Evolutionary conservation across 2,888 invertebrate species (phyloP), one percentile per base, ranked within the genome.

Genomic region (Drosophila percnosoma): DNA sequence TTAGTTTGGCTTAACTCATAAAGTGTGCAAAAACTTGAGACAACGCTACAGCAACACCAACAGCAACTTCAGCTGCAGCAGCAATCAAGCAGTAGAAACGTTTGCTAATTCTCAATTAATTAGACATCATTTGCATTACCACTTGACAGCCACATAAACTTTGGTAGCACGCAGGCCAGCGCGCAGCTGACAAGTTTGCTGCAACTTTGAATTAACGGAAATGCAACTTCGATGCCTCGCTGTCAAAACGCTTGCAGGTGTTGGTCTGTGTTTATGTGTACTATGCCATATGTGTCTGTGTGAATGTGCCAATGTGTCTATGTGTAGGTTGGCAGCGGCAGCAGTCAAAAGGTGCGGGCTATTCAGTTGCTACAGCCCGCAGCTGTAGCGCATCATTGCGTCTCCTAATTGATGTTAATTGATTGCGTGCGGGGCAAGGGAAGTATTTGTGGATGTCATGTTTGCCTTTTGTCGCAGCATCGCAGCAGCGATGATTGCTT

Each of bases 121-220:
- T 87, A 83, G 76, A 79, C 77, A 73, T 79, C 83, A 87, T 87
- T 87, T 87, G 82, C 86, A 87, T 82, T 78, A 65, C 65, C 75
- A 82, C 75, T 65, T 71, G 73, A 48, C 67, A 64, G 69, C 53
- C 51, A 63, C 48, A 68, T 66, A 71, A 74, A 77, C 68, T 77
- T 77, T 77, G 57, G 58, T 51, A 52, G 31, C 66, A 63, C 10
- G 40, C 60, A 57, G 45, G 29, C 48, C 66, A 64, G 69, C 69
- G 77, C 73, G 66, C 63, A 70, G 52, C 63, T 77, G 77, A 73
- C 77, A 77, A 69, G 70, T 59, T 73, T 62, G 48, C 60, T 57
- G 68, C 31, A 67, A 64, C 65, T 75, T 75, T 72, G 68, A 68
- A 68, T 64, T 40, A 55, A 72, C 67, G 73, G 72, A 78, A 66